Percentiles rank a stretch among this genome's conserved stretches.
Conservation (phyloP, 2,888 invertebrate species). For the Galerucella nymphaeae region DNA sequence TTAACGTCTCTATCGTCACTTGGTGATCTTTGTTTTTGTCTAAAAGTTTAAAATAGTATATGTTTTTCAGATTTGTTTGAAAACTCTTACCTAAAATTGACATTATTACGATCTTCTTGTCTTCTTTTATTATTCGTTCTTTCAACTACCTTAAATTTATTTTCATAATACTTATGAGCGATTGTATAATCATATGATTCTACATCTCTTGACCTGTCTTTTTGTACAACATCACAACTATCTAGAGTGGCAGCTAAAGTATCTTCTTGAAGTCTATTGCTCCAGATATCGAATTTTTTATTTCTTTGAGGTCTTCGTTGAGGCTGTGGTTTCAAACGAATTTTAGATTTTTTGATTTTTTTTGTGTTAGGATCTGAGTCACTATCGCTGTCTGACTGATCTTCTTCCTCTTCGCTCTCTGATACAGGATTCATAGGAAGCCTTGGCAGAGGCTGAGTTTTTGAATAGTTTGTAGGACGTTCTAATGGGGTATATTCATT, state of each 20-base stretch:
- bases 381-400: constrained; percentile 68
- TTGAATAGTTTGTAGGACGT: constrained; percentile 67
- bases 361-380: constrained; percentile 69
- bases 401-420: constrained; percentile 58
- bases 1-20: constrained; percentile 64
- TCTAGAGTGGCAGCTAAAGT: constrained; percentile 79
- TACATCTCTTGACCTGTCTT: constrained; percentile 74
- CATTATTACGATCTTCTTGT: constrained; percentile 70
- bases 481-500: constrained; percentile 70
- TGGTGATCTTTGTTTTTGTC: constrained; percentile 65
- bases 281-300: constrained; percentile 85
- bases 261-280: constrained; percentile 78
- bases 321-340: constrained; percentile 64
- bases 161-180: constrained; percentile 65
- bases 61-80: neutral
- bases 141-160: constrained; percentile 30
- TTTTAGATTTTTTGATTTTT: constrained; percentile 69
- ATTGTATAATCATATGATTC: constrained; percentile 81
- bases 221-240: constrained; percentile 80
- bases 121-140: constrained; percentile 69
- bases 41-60: constrained; percentile 41
- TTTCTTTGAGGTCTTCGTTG: constrained; percentile 64
- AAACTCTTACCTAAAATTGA: constrained; percentile 58
- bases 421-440: constrained; percentile 65
- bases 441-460: constrained; percentile 50